Evolutionary conservation across 2,113 vertebrate genomes (phyloP), one percentile per base, ranked within the genome.

Genomic region (Picathartes gymnocephalus): DNA sequence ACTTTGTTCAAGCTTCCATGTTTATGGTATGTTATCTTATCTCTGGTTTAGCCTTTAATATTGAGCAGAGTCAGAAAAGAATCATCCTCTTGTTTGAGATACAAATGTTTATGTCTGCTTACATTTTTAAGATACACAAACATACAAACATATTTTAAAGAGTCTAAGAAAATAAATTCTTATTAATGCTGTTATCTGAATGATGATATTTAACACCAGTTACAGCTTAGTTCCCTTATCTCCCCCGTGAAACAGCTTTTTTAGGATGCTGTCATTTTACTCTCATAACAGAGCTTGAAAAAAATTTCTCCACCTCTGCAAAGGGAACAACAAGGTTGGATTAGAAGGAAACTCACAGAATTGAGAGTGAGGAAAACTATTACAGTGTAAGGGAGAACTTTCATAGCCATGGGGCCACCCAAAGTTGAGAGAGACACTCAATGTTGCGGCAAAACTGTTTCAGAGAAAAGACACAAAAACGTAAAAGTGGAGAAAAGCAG

Each of bases 31-130:
- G 48, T 79, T 96, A 93, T 95, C 85, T 94, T 93, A 96, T 95
- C 95, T 95, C 68, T 86, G 39, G 88, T 80, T 96, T 96, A 92
- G 94, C 57, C 86, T 97, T 92, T 88, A 94, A 64, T 90, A 90
- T 45, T 81, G 61, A 96, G 45, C 61, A 81, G 77, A 93, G 69
- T 57, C 83, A 88, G 82, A 74, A 86, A 88, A 94, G 65, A 94
- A 96, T 84, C 92, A 84, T 88, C 72, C 28, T 71, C 64, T 92
- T 94, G 82, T 96, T 70, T 86, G n/a, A 88, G 88, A 92, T 76
- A 69, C 71, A 83, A 86, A 93, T 56, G 76, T 78, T 87, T 81
- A 73, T 60, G 44, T 73, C 88, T 82, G 76, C 69, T 90, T 90
- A 83, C 72, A 58, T 94, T 92, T 94, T 94, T 90, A 90, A 96